Evolutionary conservation across 2,888 invertebrate genomes (phyloP).

Genomic region (Selenia dentaria): DNA sequence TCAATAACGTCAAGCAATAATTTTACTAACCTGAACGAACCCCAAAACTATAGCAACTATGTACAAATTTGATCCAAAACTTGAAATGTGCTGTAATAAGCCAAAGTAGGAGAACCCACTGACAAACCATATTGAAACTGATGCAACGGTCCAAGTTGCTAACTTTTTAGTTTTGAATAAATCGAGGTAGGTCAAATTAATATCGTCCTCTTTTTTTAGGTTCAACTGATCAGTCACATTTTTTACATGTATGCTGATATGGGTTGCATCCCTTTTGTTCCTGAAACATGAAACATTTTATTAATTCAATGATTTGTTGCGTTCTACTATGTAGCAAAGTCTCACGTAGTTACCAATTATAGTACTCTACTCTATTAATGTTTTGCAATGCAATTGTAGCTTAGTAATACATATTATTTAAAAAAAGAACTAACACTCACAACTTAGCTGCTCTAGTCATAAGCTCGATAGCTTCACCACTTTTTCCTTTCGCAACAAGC

Average conservation of each 20-base stretch:
- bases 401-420: too few species aligned
- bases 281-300: too few species aligned
- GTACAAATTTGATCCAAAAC: constrained; percentile 49
- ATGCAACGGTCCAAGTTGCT: constrained; percentile 41
- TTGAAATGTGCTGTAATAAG: constrained; percentile 52
- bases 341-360: too few species aligned
- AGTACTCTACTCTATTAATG: too few species aligned
- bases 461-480: constrained; percentile 43
- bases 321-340: too few species aligned
- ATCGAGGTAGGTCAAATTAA: constrained; percentile 43
- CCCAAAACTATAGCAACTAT: constrained; percentile 47
- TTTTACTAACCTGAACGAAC: constrained; percentile 51
- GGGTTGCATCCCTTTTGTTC: too few species aligned
- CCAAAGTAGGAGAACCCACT: constrained; percentile 54
- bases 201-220: constrained; percentile 33
- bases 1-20: too few species aligned
- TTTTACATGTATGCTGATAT: constrained; percentile 47
- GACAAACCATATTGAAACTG: constrained; percentile 46
- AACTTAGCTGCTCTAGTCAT: constrained; percentile 55
- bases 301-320: constrained; percentile 48
- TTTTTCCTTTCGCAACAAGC: constrained; percentile 52
- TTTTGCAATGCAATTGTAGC: too few species aligned
- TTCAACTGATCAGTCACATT: constrained; percentile 43
- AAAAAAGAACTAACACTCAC: constrained; percentile 45
- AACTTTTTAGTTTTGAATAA: constrained; percentile 51